Evolutionary conservation across 2,888 invertebrate species (phyloP).

Genomic region (Chaetogeoica ovagalla): DNA sequence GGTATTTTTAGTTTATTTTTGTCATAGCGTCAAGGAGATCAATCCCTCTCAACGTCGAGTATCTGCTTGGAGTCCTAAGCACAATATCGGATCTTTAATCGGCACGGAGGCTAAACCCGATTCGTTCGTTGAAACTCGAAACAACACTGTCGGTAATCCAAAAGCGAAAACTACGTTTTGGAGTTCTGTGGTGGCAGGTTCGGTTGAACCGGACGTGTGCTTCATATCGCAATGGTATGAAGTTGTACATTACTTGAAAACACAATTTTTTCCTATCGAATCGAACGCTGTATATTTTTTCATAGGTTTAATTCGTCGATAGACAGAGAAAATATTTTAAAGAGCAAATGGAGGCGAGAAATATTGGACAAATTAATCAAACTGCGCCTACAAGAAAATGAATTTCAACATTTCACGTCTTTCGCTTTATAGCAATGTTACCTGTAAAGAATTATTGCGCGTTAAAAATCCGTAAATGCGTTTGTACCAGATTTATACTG

Average conservation of each 20-base stretch:
- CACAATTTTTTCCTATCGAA: too few relatives aligned
- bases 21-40: constrained; percentile 53
- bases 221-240: constrained; percentile 76
- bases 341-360: constrained; percentile 35
- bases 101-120: constrained; percentile 86
- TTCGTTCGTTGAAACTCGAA: constrained; percentile 65
- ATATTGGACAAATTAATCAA: constrained; percentile 28
- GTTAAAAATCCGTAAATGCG: too few relatives aligned
- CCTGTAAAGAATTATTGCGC: too few relatives aligned
- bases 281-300: not conserved
- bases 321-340: constrained; percentile 25
- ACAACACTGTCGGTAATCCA: constrained; percentile 64
- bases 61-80: constrained; percentile 85
- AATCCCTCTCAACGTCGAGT: constrained; percentile 54
- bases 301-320: constrained; percentile 15
- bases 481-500: too few relatives aligned
- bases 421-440: not conserved
- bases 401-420: constrained; percentile 2
- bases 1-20: not conserved
- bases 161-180: constrained; percentile 74
- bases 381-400: constrained; percentile 28
- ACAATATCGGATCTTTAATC: constrained; percentile 81
- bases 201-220: constrained; percentile 73
- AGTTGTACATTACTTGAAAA: too few relatives aligned
- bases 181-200: constrained; percentile 80